Evolutionary conservation across 37 sponge, comb jelly and placozoan species (phyloP).

Genomic region (Aplysina aerophoba): DNA sequence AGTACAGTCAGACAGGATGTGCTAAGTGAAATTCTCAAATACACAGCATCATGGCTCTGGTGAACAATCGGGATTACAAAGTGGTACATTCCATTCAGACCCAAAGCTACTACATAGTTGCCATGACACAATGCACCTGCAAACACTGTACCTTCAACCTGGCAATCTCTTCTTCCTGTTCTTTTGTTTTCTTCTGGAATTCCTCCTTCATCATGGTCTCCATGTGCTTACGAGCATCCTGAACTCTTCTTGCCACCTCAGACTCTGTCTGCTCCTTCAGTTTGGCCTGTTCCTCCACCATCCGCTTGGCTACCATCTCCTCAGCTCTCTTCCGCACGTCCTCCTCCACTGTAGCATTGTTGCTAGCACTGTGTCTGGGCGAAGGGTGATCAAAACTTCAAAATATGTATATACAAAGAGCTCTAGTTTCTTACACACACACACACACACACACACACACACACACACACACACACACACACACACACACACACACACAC

Average conservation of each 20-base stretch:
- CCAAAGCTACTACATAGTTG: no score
- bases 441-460: no score
- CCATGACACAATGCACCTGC: no score
- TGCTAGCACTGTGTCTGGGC: not conserved
- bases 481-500: no score
- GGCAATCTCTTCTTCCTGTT: slow-evolving; percentile 71
- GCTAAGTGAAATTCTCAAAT: no score
- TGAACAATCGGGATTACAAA: no score
- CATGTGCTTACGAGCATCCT: slow-evolving; percentile 77
- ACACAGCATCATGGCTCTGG: no score
- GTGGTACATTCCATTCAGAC: no score
- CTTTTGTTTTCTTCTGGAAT: slow-evolving; percentile 56
- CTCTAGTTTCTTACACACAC: no score
- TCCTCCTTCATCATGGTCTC: slow-evolving; percentile 77
- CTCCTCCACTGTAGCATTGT: slow-evolving; percentile 42
- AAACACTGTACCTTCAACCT: slow-evolving; percentile 57
- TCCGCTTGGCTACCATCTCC: slow-evolving; percentile 65
- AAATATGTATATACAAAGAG: not conserved
- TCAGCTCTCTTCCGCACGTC: slow-evolving; percentile 71
- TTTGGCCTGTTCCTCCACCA: slow-evolving; percentile 63
- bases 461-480: no score
- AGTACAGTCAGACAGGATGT: no score
- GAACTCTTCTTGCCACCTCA: slow-evolving; percentile 78
- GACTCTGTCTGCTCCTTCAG: slow-evolving; percentile 83
- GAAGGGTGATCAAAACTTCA: not conserved